These are phyloP conservation scores for Hyperoodon ampullatus DNA, from an alignment of 2,113 vertebrate genomes.

Conservation along the genomic window DNA sequence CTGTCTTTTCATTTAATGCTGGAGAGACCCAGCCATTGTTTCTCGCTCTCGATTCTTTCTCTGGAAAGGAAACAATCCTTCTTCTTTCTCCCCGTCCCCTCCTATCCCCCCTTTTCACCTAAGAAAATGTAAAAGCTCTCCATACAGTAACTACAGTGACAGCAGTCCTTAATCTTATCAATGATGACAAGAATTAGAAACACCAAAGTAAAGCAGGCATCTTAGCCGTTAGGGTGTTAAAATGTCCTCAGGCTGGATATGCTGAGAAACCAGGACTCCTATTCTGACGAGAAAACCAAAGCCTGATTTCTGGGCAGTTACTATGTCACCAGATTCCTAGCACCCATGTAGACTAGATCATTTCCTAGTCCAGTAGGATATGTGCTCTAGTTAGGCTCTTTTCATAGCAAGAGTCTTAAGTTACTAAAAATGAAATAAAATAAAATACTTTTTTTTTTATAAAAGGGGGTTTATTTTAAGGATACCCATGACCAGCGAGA, in stretches of 20 bases:
- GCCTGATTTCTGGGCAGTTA: neutral
- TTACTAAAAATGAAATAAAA: neutral
- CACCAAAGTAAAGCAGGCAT: neutral
- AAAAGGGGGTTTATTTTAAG: neutral
- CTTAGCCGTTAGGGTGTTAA: neutral
- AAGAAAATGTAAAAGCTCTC: neutral
- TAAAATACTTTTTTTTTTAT: no score
- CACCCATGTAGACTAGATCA: no score
- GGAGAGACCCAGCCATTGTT: neutral
- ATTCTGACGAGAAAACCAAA: neutral
- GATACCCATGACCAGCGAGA: neutral
- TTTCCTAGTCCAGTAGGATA: neutral
- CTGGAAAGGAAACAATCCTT: neutral
- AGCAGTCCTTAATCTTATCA: neutral
- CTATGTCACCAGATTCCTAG: neutral
- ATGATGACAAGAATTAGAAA: neutral
- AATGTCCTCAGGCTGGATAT: rapidly evolving
- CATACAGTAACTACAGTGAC: neutral
- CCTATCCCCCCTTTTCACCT: neutral
- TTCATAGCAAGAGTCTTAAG: neutral
- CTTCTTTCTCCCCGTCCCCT: neutral
- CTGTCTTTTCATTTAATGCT: neutral
- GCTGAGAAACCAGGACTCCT: neutral
- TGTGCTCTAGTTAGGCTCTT: neutral
- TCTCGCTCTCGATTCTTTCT: neutral